These are phyloP conservation scores for Apeira syringaria DNA, from an alignment of 2,888 invertebrate genomes.

Conservation along the genomic window DNA sequence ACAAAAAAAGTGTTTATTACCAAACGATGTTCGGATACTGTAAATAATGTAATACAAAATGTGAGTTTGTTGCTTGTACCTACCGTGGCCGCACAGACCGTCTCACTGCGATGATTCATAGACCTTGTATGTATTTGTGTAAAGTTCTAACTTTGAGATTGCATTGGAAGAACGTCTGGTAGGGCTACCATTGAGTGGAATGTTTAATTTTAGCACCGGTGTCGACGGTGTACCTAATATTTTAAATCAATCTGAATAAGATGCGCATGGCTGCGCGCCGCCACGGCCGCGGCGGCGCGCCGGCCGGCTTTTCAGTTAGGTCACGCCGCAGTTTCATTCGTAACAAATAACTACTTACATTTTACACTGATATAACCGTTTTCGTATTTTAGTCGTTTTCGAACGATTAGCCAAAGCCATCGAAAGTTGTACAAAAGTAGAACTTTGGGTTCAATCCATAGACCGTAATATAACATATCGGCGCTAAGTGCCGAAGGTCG, in stretches of 20 bases:
- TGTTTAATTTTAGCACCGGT: conserved; percentile 30
- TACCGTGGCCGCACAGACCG: conserved; percentile 11
- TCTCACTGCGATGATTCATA: conserved; percentile 47
- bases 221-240: conserved; percentile 40
- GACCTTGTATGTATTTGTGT: conserved; percentile 42
- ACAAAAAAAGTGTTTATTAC: conserved; percentile 33
- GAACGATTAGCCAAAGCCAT: no score
- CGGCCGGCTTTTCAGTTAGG: conserved; percentile 31
- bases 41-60: conserved; percentile 47
- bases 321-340: conserved; percentile 25
- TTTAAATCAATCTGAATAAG: conserved; percentile 43
- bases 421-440: no score
- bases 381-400: no score
- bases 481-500: conserved; percentile 48
- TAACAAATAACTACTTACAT: conserved; percentile 5
- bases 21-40: conserved; percentile 31
- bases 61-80: conserved; percentile 45
- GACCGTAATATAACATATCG: no score
- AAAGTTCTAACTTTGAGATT: conserved; percentile 35
- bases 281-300: background rate
- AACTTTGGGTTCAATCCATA: no score
- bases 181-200: conserved; percentile 30
- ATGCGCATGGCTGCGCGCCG: conserved; percentile 17
- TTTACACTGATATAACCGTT: conserved; percentile 2
- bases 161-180: conserved; percentile 33